These are phyloP conservation scores for Steatornis caripensis DNA, from an alignment of 2,113 vertebrate genomes.

Conservation along the genomic window DNA sequence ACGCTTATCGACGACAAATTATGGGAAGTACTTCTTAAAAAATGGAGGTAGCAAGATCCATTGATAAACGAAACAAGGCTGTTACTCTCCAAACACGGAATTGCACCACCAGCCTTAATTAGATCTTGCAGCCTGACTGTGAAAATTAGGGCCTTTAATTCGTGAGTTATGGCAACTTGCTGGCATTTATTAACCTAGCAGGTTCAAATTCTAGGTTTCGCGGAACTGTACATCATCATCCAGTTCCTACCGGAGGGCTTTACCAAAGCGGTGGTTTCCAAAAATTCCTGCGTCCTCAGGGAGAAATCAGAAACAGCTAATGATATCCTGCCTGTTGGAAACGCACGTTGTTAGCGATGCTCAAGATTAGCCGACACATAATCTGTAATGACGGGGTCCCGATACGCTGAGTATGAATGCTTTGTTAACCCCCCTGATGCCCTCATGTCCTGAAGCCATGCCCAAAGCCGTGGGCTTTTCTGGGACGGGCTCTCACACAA, in stretches of 20 bases:
- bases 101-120: conserved; percentile 50
- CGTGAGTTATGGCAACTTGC: conserved; percentile 11
- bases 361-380: neutral
- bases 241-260: neutral
- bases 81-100: neutral
- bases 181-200: neutral
- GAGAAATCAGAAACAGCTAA: neutral
- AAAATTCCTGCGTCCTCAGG: neutral
- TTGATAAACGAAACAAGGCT: conserved; percentile 2
- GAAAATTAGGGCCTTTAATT: conserved; percentile 59
- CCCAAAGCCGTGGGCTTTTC: neutral
- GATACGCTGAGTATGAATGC: rapidly evolving
- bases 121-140: conserved; percentile 17
- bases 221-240: neutral
- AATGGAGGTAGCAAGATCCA: neutral
- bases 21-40: neutral
- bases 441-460: neutral
- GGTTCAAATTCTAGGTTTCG: neutral
- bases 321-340: neutral
- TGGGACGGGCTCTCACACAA: neutral
- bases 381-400: neutral
- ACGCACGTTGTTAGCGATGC: rapidly evolving
- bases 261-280: neutral
- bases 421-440: neutral
- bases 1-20: neutral